phyloP scores from a whole-genome alignment of 2,113 vertebrate species.

The Silurus glanis region DNA sequence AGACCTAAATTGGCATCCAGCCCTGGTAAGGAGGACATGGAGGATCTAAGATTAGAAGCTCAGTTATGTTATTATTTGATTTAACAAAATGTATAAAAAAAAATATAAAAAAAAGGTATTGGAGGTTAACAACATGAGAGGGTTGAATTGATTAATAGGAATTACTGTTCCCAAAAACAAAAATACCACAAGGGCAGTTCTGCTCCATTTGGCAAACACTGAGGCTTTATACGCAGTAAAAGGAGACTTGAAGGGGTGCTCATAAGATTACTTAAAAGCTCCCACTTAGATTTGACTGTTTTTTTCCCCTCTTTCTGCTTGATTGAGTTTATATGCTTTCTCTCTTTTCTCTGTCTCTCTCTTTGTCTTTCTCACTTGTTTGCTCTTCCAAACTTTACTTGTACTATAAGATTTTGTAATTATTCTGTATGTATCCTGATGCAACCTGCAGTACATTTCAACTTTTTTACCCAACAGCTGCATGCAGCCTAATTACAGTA shows the following conservation, averaged over 20 bases:
- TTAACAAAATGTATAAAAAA: too few species aligned
- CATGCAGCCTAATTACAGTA: background rate
- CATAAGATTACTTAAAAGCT: background rate
- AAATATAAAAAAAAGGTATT: background rate
- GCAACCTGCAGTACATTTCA: background rate
- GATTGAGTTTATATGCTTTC: background rate
- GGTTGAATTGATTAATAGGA: background rate
- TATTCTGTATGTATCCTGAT: background rate
- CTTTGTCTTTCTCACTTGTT: background rate
- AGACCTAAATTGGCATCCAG: too few species aligned
- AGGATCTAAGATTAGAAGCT: too few species aligned
- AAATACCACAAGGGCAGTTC: background rate
- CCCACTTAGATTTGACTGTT: background rate
- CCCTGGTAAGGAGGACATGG: too few species aligned
- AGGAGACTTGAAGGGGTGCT: background rate
- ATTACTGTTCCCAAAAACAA: background rate
- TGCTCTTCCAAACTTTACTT: background rate
- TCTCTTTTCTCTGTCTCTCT: background rate
- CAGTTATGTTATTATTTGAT: too few species aligned
- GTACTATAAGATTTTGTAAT: background rate
- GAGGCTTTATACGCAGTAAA: background rate
- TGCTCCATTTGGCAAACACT: too few species aligned
- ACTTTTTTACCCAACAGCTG: background rate
- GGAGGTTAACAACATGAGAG: background rate
- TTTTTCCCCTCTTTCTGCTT: background rate